phyloP scores from a whole-genome alignment of 53 echinoderm and acorn worm genomes.

The Zoroaster sp. region DNA sequence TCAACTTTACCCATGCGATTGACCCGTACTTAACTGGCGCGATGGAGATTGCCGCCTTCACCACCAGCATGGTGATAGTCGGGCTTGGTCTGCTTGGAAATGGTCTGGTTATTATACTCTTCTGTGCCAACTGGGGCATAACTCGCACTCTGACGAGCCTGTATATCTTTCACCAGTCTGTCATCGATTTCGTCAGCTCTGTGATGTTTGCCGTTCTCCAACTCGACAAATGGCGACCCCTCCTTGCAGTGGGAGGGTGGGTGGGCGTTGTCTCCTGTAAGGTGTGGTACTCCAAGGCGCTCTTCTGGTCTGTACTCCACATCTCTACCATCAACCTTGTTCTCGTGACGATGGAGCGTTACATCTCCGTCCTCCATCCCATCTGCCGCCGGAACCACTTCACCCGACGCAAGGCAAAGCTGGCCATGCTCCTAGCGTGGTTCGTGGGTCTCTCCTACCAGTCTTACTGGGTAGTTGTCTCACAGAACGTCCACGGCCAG shows the following conservation, averaged over 20 bases:
- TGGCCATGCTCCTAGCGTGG: constrained; percentile 68
- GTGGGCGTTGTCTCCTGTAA: constrained; percentile 61
- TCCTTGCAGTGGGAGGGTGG: constrained; percentile 10
- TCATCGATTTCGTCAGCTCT: constrained; percentile 82
- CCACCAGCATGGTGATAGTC: not conserved
- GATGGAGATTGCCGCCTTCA: not conserved
- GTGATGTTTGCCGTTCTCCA: constrained; percentile 64
- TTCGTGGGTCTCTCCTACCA: constrained; percentile 76
- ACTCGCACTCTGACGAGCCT: constrained; percentile 78
- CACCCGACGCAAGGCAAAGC: constrained; percentile 72
- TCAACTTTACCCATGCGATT: constrained; percentile 6
- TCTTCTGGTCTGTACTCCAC: constrained; percentile 88
- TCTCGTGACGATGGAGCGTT: constrained; percentile 75
- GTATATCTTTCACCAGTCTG: constrained; percentile 79
- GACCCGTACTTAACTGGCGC: not conserved
- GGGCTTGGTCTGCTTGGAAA: constrained; percentile 80
- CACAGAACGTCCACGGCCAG: not conserved
- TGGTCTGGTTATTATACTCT: constrained; percentile 73
- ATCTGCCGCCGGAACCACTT: constrained; percentile 77
- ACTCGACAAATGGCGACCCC: constrained; percentile 13
- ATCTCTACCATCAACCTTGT: constrained; percentile 82
- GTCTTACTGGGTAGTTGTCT: constrained; percentile 74
- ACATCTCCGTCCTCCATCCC: constrained; percentile 75
- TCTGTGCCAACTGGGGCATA: constrained; percentile 61
- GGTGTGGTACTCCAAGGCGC: constrained; percentile 84